Evolutionary conservation across 1,140 invertebrate genomes (phyloP), one percentile per base, ranked within the genome.

Genomic region (Drosophila subpulchrella): DNA sequence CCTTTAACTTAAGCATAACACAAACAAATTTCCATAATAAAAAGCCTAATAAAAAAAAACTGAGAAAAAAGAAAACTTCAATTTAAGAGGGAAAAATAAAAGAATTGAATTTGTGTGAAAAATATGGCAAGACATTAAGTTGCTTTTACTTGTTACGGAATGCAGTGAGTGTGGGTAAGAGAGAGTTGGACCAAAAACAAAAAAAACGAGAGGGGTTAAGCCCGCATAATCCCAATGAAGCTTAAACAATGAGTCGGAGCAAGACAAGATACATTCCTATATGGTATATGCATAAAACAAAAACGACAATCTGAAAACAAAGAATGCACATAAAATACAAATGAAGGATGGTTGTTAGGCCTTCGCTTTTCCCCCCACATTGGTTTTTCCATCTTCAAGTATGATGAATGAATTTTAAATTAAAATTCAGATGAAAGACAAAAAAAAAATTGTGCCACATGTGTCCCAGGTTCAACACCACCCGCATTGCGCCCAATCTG

Each of bases 361-460:
- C 46, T n/a, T 8, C n/a, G 38, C 57, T 46, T 24, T 32, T 50
- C 54, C 4, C 57, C 4, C 17, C 42, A 13, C 39, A 34, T 46
- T 4, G 10, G 10, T 53, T 58, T 62, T 57, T 53, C 27, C 27
- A 46, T 65, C 56, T 51, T 85, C 85, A 81, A 79, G 83, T 83
- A 86, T 86, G 83, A 86, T 83, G 79, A 86, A 86, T 86, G 83
- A 83, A 86, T 86, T 86, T 86, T 88, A 82, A 88, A 88, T 89
- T 72, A 70, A 89, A 86, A 72, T 75, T 58, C 65, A 75, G 65
- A 36, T 46, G 76, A 66, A 65, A 34, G 20, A 41, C 32, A 53
- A 47, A 59, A 61, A 60, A 44, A 46, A 61, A 48, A 47, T 74
- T 58, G 32, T 36, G 38, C 41, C 48, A 34, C 36, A 47, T 74